These are phyloP conservation scores for Pagetopsis macropterus DNA, from an alignment of 2,797 vertebrate species.

Conservation along the genomic window DNA sequence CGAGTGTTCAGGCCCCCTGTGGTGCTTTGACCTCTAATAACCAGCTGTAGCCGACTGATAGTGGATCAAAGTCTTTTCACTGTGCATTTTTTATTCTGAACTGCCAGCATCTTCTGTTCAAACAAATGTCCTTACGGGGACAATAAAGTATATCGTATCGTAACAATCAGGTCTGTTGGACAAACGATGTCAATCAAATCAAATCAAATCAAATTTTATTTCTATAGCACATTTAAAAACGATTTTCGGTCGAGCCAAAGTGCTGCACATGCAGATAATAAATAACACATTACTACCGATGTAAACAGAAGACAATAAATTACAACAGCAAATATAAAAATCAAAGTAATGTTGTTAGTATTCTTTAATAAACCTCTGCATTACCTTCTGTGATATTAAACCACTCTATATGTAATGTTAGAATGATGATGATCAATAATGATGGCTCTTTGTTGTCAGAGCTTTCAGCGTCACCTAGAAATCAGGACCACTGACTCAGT, in stretches of 20 bases:
- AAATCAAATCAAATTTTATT: no score
- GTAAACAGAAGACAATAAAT: no score
- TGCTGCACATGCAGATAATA: no score
- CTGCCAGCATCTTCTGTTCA: constrained; percentile 23
- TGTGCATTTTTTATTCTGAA: constrained; percentile 9
- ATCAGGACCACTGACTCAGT: no score
- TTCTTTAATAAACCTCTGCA: neutral
- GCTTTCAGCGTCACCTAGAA: no score
- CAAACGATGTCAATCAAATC: neutral
- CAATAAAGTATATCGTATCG: no score
- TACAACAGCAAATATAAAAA: no score
- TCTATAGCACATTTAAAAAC: no score
- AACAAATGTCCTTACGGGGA: no score
- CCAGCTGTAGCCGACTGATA: constrained; percentile 17
- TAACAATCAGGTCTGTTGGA: neutral
- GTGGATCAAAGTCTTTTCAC: constrained; percentile 7
- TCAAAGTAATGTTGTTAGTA: neutral
- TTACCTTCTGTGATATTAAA: neutral
- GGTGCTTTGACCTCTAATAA: constrained; percentile 15
- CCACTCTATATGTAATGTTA: neutral
- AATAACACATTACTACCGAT: no score
- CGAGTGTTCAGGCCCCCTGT: neutral
- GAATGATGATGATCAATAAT: neutral
- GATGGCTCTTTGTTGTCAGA: neutral
- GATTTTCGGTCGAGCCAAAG: no score